Percentiles rank a stretch among this genome's conserved stretches.
Evolutionary conservation across 2,888 invertebrate species (phyloP).

Genomic region (Julus scanicus): DNA sequence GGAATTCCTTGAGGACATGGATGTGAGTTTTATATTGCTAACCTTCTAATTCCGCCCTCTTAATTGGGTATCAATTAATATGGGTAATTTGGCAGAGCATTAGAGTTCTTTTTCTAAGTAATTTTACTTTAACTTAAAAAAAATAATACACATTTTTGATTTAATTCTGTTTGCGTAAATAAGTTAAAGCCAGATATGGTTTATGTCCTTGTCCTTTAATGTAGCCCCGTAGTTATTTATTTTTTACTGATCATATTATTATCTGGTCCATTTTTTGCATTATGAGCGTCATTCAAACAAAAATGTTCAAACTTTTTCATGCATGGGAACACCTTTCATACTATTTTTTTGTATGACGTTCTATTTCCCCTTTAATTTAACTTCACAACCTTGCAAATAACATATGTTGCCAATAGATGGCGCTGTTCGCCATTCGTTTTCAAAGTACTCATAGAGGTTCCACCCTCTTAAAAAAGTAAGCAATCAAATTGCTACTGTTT

Average conservation of each 20-base stretch:
- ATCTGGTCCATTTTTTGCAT: background rate
- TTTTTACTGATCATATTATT: background rate
- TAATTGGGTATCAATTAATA: background rate
- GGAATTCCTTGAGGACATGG: conserved; percentile 74
- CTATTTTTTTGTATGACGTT: background rate
- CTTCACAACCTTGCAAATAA: background rate
- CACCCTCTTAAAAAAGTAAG: background rate
- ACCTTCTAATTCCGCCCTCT: background rate
- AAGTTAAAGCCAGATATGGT: background rate
- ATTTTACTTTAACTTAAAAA: background rate
- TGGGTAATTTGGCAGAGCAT: background rate
- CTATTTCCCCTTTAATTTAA: background rate
- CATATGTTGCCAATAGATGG: background rate
- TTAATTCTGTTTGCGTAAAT: too few relatives aligned
- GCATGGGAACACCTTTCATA: background rate
- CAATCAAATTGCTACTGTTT: background rate
- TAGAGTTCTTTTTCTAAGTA: background rate
- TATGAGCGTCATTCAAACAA: background rate
- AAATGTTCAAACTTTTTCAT: background rate
- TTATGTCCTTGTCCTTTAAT: background rate
- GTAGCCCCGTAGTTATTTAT: background rate
- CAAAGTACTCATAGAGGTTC: too few relatives aligned
- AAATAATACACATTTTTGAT: background rate
- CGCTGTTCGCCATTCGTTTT: background rate
- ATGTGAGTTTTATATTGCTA: conserved; percentile 66